Evolutionary conservation across 1,140 invertebrate genomes (phyloP).

Genomic region (Pseudomyrmex pallidus): DNA sequence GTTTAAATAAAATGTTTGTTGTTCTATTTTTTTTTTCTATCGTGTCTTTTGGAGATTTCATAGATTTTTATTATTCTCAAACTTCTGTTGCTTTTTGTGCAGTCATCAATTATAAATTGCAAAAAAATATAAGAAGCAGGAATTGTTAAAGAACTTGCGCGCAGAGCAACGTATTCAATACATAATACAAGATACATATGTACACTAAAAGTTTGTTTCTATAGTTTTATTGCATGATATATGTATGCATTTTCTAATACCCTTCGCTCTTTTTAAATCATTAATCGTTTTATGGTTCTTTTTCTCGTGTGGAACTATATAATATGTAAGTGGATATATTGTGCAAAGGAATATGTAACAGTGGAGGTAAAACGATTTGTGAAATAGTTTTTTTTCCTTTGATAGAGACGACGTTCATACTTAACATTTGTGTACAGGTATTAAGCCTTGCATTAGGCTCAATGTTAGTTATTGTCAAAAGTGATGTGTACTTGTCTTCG

Average conservation of each 20-base stretch:
- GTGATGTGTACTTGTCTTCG: conserved; percentile 64
- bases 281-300: conserved; percentile 21
- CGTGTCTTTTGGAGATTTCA: conserved; percentile 1
- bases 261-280: conserved; percentile 42
- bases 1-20: conserved; percentile 42
- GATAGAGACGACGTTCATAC: conserved; percentile 45
- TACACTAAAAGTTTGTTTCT: conserved; percentile 55
- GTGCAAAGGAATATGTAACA: conserved; percentile 58
- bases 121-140: conserved; percentile 19
- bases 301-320: conserved; percentile 17
- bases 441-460: conserved; percentile 62
- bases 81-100: not conserved
- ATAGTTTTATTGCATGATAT: conserved; percentile 56
- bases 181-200: conserved; percentile 32
- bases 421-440: conserved; percentile 64
- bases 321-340: conserved; percentile 51
- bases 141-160: conserved; percentile 27
- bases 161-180: conserved; percentile 13
- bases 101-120: conserved; percentile 1
- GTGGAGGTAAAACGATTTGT: conserved; percentile 29
- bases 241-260: conserved; percentile 51
- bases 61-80: not conserved
- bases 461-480: conserved; percentile 73
- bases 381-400: conserved; percentile 22
- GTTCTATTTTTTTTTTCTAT: conserved; percentile 9